These are phyloP conservation scores for Pardosa pseudoannulata DNA, from an alignment of 2,888 invertebrate species.

Conservation along the genomic window DNA sequence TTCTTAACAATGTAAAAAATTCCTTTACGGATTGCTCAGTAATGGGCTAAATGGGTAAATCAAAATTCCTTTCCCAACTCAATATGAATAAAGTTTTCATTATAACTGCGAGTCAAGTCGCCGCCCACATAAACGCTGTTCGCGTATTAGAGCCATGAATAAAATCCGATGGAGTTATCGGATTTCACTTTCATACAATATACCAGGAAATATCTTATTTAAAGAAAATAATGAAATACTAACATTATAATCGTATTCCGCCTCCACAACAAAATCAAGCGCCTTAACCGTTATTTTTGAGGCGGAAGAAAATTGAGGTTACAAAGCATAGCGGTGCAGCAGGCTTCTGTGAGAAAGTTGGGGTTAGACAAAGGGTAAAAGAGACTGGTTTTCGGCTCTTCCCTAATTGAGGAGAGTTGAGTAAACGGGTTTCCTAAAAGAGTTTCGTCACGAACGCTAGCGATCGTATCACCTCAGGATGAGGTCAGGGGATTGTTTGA, in stretches of 20 bases:
- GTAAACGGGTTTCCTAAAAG: neutral
- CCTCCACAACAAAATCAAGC: neutral
- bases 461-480: neutral
- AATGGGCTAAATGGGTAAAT: no score
- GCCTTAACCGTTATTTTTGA: neutral
- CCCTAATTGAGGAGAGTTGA: conserved; percentile 4
- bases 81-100: no score
- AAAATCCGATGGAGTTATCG: neutral
- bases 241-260: conserved; percentile 9
- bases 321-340: neutral
- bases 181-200: neutral
- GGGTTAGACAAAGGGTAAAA: conserved; percentile 8
- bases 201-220: conserved; percentile 7
- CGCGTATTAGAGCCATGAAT: neutral
- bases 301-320: neutral
- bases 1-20: no score
- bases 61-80: no score
- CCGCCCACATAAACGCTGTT: no score
- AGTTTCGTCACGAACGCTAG: neutral
- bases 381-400: neutral
- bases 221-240: conserved; percentile 6
- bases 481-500: neutral
- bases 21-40: no score
- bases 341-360: conserved; percentile 12
- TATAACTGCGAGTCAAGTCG: no score